Conservation (phyloP, 1,140 invertebrate species). For the Lineus longissimus region DNA sequence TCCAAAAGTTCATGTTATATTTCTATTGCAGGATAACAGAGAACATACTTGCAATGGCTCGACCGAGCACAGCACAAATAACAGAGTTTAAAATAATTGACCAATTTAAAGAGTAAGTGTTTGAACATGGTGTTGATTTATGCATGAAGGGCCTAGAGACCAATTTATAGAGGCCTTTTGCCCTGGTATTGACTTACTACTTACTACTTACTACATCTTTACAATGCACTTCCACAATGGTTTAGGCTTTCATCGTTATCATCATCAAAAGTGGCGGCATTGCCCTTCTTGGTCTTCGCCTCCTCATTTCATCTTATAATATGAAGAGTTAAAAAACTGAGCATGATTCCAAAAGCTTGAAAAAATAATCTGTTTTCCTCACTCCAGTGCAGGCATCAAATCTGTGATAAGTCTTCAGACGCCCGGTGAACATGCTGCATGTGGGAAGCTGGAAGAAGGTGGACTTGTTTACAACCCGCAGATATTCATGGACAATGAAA, state of each 20-base stretch:
- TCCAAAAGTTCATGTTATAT: not conserved
- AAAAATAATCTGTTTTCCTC: slow-evolving; percentile 2
- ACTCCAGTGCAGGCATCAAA: slow-evolving; percentile 69
- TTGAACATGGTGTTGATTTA: too few species aligned
- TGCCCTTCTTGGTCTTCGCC: not conserved
- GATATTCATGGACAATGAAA: slow-evolving; percentile 77
- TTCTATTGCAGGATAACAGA: slow-evolving; percentile 72
- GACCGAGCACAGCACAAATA: slow-evolving; percentile 72
- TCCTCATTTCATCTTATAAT: too few species aligned
- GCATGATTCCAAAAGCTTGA: not conserved
- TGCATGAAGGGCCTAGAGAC: too few species aligned
- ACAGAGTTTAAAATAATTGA: slow-evolving; percentile 71
- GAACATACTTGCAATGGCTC: slow-evolving; percentile 80
- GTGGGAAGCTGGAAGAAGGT: slow-evolving; percentile 66
- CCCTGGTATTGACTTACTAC: too few species aligned
- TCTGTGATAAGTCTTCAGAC: slow-evolving; percentile 81
- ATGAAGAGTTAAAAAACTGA: too few species aligned
- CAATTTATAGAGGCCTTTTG: too few species aligned
- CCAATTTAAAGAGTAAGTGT: slow-evolving; percentile 70
- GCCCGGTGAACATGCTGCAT: slow-evolving; percentile 77
- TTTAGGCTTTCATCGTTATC: too few species aligned
- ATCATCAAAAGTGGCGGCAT: too few species aligned
- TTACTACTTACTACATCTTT: too few species aligned
- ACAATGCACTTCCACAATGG: too few species aligned
- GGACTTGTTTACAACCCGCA: slow-evolving; percentile 76